phyloP scores from a whole-genome alignment of 2,888 invertebrate species.

The Diarsia mendica region DNA sequence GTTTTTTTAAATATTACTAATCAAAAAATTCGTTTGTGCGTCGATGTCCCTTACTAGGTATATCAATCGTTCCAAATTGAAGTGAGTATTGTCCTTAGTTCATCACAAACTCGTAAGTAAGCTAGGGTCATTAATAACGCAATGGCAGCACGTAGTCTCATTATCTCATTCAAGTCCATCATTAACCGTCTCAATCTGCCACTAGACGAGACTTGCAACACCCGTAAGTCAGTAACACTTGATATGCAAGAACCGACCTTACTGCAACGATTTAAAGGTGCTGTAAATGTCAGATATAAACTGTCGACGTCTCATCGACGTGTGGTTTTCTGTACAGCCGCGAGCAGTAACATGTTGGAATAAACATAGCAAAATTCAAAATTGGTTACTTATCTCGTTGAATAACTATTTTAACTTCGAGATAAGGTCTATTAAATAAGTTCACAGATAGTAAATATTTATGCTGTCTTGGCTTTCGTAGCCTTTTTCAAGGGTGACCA shows the following conservation, averaged over 20 bases:
- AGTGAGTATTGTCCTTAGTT: neutral
- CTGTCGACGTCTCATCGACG: neutral
- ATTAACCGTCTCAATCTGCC: conserved; percentile 26
- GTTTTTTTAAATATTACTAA: no score
- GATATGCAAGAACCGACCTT: conserved; percentile 1
- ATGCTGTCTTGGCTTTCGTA: no score
- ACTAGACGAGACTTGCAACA: conserved; percentile 14
- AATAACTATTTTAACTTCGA: no score
- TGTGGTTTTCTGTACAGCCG: neutral
- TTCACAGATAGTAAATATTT: no score
- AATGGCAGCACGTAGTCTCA: neutral
- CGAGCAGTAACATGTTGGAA: no score
- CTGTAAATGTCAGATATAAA: neutral
- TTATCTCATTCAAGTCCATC: conserved; percentile 26
- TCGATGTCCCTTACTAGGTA: neutral
- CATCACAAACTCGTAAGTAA: neutral
- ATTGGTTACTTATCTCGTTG: no score
- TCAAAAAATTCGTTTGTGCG: no score
- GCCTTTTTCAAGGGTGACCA: no score
- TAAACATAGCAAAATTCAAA: no score
- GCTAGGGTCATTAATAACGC: conserved; percentile 6
- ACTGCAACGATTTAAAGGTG: neutral
- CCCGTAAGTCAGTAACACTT: neutral
- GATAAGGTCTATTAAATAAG: no score
- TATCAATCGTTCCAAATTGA: neutral